Conservation (phyloP, 2,888 invertebrate genomes). For the Caenorhabditis sp. region DNA sequence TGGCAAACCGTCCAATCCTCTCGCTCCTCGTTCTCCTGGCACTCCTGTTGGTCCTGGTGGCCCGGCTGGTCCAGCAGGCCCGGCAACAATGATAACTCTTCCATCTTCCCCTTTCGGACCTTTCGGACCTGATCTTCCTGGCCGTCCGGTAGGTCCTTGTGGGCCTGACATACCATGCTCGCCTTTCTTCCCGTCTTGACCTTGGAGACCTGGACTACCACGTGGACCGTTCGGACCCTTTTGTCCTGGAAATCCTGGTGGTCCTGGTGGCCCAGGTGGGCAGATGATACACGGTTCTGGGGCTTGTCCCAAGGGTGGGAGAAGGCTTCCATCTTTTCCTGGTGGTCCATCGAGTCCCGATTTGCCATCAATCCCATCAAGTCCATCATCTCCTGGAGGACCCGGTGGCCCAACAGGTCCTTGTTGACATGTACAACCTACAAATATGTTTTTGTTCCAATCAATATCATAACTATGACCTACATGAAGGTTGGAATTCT, state of each 20-base stretch:
- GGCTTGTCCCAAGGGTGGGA: slow-evolving; percentile 41
- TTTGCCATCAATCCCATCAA: slow-evolving; percentile 52
- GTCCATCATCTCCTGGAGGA: slow-evolving; percentile 52
- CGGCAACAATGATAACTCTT: slow-evolving; percentile 51
- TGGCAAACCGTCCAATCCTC: slow-evolving; percentile 48
- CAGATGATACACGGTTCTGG: slow-evolving; percentile 69
- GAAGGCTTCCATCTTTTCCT: slow-evolving; percentile 44
- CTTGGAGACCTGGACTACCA: slow-evolving; percentile 58
- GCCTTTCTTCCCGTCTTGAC: slow-evolving; percentile 65
- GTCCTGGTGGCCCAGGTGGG: slow-evolving; percentile 64
- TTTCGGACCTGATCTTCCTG: slow-evolving; percentile 51
- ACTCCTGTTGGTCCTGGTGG: slow-evolving; percentile 46
- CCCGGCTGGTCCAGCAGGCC: slow-evolving; percentile 53
- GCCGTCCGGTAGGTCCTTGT: slow-evolving; percentile 59
- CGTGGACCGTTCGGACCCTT: slow-evolving; percentile 64
- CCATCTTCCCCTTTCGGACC: slow-evolving; percentile 56
- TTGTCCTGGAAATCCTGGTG: slow-evolving; percentile 61
- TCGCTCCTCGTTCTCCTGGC: slow-evolving; percentile 43
- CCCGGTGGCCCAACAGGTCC: slow-evolving; percentile 51
- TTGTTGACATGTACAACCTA: slow-evolving; percentile 52
- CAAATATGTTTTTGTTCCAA: background rate
- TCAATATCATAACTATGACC: background rate
- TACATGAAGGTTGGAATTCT: slow-evolving; percentile 35
- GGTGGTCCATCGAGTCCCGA: slow-evolving; percentile 46
- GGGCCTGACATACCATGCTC: slow-evolving; percentile 65